Percentiles rank a stretch among this genome's conserved stretches.
phyloP scores from a whole-genome alignment of 2,888 invertebrate genomes.

The Brassicogethes aeneus region DNA sequence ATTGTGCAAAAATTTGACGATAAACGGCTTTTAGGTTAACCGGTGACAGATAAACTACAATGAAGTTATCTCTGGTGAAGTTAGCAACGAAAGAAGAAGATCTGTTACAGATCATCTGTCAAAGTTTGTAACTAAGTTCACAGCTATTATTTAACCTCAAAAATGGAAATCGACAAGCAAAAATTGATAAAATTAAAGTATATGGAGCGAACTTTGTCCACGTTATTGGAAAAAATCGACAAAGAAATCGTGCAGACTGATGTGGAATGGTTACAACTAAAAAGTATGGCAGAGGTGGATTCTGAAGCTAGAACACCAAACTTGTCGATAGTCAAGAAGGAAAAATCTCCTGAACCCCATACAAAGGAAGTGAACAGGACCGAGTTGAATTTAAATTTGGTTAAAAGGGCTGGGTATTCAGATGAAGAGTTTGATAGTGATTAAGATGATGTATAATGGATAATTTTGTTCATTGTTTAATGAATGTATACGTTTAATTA shows the following conservation, averaged over 20 bases:
- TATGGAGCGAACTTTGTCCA: constrained; percentile 16
- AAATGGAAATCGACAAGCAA: constrained; percentile 15
- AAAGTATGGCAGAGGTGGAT: constrained; percentile 13
- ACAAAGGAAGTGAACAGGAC: constrained; percentile 3
- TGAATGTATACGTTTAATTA: no score
- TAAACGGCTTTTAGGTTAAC: no score
- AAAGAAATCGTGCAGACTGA: constrained; percentile 25
- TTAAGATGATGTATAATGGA: constrained; percentile 9
- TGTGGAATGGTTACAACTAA: constrained; percentile 27
- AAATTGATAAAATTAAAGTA: constrained; percentile 16
- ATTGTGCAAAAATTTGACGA: no score
- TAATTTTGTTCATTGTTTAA: no score
- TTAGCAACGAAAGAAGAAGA: no score
- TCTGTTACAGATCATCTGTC: no score
- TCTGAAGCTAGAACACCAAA: not conserved
- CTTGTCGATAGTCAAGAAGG: not conserved
- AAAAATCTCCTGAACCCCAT: no score
- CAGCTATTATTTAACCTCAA: no score
- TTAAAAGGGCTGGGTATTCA: not conserved
- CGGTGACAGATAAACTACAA: no score
- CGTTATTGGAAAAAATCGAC: constrained; percentile 21
- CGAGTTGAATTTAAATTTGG: constrained; percentile 4
- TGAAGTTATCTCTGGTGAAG: no score
- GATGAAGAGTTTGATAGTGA: constrained; percentile 22
- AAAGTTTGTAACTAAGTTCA: no score